Evolutionary conservation across 2,797 vertebrate species (phyloP), one percentile per base, ranked within the genome.

Genomic region (Gobio occitaniae): DNA sequence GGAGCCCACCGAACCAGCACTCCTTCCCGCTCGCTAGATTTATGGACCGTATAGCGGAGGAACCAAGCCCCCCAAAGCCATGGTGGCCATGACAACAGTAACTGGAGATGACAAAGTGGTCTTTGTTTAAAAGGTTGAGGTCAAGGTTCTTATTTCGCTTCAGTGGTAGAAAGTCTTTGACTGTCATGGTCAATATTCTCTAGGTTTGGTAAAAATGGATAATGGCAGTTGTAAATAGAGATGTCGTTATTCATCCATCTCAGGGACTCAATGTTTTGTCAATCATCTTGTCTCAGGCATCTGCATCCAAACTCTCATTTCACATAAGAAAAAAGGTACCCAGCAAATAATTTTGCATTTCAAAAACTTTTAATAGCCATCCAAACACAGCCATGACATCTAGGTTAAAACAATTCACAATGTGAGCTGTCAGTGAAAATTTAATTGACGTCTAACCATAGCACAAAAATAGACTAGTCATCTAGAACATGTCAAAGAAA

Each of bases 41-140:
- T 87, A 87, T 82, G 79, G 56, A 50, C 65, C 19, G 15, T 78
- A 52, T 65, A 17, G 48, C 38, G n/a, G 70, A 32, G 11, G 19
- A 44, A 48, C 59, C 61, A 63, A 69, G 19, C 74, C 77, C 68
- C 71, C 79, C n/a, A 75, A 85, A 80, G 78, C 65, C 36, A 72
- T 71, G 85, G 82, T 78, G 68, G 25, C 80, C 85, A 71, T 78
- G 65, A 78, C 80, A 69, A 87, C 81, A 83, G 80, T 83, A 85
- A 85, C 79, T 52, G 76, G 83, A 85, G 77, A 85, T 86, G 85
- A 88, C 85, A 80, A 61, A 86, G 83, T 78, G 76, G 32, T 76
- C 83, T 75, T 84, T 79, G 75, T 85, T 15, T 80, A 68, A 88
- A 86, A 85, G 87, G 85, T 87, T 74, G 68, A 82, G 87, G 87